A percentile compares a stretch with the other conserved stretches of the same genome.
phyloP scores from a whole-genome alignment of 1,140 invertebrate species.

The Apolygus lucorum region DNA sequence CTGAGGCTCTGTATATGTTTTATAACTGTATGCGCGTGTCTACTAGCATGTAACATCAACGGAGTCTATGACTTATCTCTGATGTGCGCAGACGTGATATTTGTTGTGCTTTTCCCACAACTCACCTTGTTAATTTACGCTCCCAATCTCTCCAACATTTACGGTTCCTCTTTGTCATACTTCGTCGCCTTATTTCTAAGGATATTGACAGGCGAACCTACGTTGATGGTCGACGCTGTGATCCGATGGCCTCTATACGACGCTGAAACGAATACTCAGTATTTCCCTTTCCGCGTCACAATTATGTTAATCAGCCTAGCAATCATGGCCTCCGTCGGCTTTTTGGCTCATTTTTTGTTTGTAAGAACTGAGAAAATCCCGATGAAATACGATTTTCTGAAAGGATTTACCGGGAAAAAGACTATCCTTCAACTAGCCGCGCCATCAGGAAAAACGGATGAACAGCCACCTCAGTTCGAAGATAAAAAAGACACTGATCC shows the following conservation, averaged over 20 bases:
- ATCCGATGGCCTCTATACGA: conserved; percentile 55
- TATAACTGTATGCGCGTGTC: conserved; percentile 56
- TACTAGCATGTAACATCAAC: conserved; percentile 61
- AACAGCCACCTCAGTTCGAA: too few relatives aligned
- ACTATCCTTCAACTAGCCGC: background rate
- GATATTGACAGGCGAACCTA: conserved; percentile 54
- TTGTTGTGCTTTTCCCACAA: conserved; percentile 75
- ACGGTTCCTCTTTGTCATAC: conserved; percentile 62
- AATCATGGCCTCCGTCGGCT: conserved; percentile 47
- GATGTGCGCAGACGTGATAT: conserved; percentile 68
- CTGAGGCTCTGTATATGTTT: conserved; percentile 60
- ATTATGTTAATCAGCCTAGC: conserved; percentile 51
- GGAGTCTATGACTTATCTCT: conserved; percentile 74
- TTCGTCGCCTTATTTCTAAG: conserved; percentile 55
- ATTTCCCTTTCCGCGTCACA: conserved; percentile 50
- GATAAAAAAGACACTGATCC: too few relatives aligned
- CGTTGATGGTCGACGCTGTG: conserved; percentile 50
- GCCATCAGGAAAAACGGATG: too few relatives aligned
- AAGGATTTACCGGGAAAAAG: background rate
- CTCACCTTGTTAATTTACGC: conserved; percentile 69
- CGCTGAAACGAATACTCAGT: conserved; percentile 43
- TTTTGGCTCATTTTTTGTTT: conserved; percentile 46
- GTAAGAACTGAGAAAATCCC: conserved; percentile 35
- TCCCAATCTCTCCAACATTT: conserved; percentile 58
- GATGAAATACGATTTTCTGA: background rate